Evolutionary conservation across 92 coral and sea anemone genomes (phyloP).

Genomic region (Galaxea fascicularis): DNA sequence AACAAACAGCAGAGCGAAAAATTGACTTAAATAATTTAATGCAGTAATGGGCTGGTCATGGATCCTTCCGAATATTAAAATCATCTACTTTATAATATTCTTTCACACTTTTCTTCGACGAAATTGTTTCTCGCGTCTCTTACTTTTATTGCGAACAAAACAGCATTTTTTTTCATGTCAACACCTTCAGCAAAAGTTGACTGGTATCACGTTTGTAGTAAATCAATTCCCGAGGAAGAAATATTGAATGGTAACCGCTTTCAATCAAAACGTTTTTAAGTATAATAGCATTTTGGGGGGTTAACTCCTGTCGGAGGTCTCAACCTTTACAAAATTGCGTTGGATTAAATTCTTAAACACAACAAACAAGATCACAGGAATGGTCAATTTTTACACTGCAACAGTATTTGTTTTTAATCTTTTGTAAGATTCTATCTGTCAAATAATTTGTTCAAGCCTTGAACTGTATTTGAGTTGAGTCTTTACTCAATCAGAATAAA

Average conservation of each 20-base stretch:
- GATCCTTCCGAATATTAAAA: neutral
- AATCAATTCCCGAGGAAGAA: neutral
- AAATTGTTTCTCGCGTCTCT: neutral
- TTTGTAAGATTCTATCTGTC: neutral
- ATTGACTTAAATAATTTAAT: neutral
- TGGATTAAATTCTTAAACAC: too few relatives aligned
- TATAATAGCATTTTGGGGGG: too few relatives aligned
- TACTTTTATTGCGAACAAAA: neutral
- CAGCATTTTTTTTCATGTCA: neutral
- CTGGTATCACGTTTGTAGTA: neutral
- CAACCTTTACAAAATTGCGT: too few relatives aligned
- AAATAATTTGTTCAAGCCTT: neutral
- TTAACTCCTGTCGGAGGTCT: too few relatives aligned
- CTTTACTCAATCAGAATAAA: constrained; percentile 33
- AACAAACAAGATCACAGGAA: too few relatives aligned
- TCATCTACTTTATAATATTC: neutral
- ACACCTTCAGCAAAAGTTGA: neutral
- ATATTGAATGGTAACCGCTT: neutral
- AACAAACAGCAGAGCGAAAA: neutral
- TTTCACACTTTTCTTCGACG: neutral
- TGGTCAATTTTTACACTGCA: too few relatives aligned
- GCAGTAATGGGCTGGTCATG: neutral
- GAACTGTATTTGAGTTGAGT: neutral
- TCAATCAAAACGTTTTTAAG: neutral
- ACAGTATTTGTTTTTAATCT: neutral